A percentile compares a stretch with the other conserved stretches of the same genome.
Evolutionary conservation across 2,797 vertebrate genomes (phyloP).

Genomic region (Heterohyrax brucei): DNA sequence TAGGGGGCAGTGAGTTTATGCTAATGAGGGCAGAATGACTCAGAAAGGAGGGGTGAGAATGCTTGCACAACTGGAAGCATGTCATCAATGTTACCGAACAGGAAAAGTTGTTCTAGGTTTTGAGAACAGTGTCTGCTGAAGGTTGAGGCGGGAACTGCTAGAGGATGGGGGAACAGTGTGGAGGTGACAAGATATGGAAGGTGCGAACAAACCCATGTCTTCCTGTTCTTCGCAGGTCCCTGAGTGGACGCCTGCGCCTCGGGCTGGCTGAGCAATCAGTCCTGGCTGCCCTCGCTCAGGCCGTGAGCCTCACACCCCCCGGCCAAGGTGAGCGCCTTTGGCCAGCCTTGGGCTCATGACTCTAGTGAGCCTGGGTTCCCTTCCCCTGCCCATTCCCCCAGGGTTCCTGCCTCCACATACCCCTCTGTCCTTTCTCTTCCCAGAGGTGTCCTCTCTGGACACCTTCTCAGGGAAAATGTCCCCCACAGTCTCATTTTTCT

Average conservation of each 20-base stretch:
- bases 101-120: not conserved
- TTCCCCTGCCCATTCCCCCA: not conserved
- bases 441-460: not conserved
- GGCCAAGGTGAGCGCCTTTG: constrained; percentile 92
- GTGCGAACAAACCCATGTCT: fast-evolving
- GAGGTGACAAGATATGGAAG: not conserved
- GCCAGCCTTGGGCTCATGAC: fast-evolving
- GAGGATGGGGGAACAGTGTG: not conserved
- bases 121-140: not conserved
- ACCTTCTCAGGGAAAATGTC: not conserved
- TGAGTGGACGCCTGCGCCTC: constrained; percentile 96
- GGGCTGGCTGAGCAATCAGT: constrained; percentile 96
- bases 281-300: constrained; percentile 94
- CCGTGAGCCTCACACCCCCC: constrained; percentile 95
- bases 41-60: too few species aligned
- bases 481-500: fast-evolving
- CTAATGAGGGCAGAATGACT: not conserved
- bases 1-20: too few species aligned
- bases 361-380: not conserved
- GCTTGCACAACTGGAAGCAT: too few species aligned
- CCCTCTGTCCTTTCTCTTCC: not conserved
- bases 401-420: not conserved
- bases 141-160: fast-evolving
- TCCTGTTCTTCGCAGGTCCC: constrained; percentile 90
- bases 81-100: too few species aligned